phyloP scores from a whole-genome alignment of 37 sponge, comb jelly and placozoan genomes.

The Halisarca cf. caerulea region DNA sequence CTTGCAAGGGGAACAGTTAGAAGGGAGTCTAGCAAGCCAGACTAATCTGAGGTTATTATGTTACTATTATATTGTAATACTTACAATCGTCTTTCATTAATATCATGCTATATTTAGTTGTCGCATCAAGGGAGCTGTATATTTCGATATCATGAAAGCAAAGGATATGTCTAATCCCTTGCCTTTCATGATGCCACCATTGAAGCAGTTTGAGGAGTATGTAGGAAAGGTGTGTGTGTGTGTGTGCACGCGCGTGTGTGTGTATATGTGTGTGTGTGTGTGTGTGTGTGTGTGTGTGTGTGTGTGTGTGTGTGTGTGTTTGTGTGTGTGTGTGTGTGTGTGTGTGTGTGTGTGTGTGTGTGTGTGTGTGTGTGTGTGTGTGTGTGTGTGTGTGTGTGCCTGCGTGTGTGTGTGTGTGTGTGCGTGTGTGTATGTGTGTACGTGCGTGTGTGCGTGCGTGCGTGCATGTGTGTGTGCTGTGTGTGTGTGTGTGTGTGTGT shows the following conservation, averaged over 20 bases:
- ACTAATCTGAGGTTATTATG: no score
- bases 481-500: not conserved
- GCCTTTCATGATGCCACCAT: constrained; percentile 57
- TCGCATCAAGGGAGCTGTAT: constrained; percentile 66
- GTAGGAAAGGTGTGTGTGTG: constrained; percentile 11
- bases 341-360: not conserved
- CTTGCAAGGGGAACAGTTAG: no score
- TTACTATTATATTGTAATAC: not conserved
- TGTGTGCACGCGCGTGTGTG: not conserved
- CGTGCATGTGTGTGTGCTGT: not conserved
- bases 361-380: not conserved
- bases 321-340: not conserved
- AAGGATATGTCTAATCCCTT: constrained; percentile 27
- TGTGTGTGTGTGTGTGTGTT: constrained; percentile 14
- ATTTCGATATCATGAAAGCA: constrained; percentile 38
- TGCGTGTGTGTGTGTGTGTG: constrained; percentile 15
- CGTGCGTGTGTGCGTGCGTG: constrained; percentile 1
- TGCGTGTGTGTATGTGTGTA: not conserved
- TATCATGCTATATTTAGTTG: constrained; percentile 15
- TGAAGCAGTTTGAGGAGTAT: constrained; percentile 46
- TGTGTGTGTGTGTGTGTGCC: constrained; percentile 8
- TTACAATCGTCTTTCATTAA: not conserved
- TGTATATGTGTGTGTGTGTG: not conserved
- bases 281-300: constrained; percentile 13
- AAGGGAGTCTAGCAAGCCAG: no score